Evolutionary conservation across 2,888 invertebrate species (phyloP).

Genomic region (Automeris io): DNA sequence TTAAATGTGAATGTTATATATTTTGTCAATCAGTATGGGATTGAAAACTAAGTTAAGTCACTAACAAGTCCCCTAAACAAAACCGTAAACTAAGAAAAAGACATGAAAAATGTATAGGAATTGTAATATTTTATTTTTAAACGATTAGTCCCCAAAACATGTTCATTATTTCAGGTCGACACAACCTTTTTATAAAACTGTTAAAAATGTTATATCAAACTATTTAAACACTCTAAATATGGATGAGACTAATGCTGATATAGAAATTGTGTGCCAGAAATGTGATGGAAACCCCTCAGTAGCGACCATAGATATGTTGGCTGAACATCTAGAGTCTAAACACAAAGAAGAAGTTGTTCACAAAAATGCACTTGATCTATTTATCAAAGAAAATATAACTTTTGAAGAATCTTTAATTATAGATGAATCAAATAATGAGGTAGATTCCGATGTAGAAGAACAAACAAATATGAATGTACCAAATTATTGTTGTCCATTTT

Average conservation of each 20-base stretch:
- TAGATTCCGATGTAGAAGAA: constrained; percentile 9
- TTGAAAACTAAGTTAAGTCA: too few relatives aligned
- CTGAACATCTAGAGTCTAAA: constrained; percentile 29
- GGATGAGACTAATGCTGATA: constrained; percentile 26
- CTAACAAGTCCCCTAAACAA: too few relatives aligned
- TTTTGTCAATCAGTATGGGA: too few relatives aligned
- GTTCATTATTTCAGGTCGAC: constrained; percentile 35
- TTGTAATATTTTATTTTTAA: neutral
- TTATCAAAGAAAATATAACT: constrained; percentile 44
- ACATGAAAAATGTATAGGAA: too few relatives aligned
- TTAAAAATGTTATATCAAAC: constrained; percentile 32
- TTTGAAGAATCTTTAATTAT: constrained; percentile 40
- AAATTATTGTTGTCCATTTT: constrained; percentile 42
- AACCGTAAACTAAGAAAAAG: too few relatives aligned
- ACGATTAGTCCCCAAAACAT: neutral
- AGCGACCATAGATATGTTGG: constrained; percentile 23
- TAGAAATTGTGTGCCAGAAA: constrained; percentile 46
- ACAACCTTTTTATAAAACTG: constrained; percentile 7
- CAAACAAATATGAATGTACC: constrained; percentile 14
- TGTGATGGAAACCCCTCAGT: constrained; percentile 30
- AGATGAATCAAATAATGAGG: constrained; percentile 28
- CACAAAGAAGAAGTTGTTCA: constrained; percentile 26
- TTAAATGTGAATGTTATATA: too few relatives aligned
- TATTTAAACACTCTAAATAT: constrained; percentile 32
- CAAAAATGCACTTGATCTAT: constrained; percentile 22